Base-by-base conservation (phyloP, 2,113 vertebrate genomes). In the Pardalotus punctatus region DNA sequence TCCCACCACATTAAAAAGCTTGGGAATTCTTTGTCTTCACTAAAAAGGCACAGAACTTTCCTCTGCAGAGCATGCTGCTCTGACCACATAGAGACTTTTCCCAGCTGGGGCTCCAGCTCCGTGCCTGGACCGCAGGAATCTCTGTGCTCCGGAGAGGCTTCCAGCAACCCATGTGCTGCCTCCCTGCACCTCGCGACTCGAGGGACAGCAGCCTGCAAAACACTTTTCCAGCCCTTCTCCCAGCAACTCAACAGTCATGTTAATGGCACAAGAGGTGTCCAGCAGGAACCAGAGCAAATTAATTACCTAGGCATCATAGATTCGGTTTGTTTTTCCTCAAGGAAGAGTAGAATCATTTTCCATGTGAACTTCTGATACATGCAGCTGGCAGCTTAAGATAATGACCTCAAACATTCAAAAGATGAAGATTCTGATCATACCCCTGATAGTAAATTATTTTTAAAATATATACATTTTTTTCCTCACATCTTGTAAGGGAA, bases 71-170 rank as follows among this genome's bases (percentile, higher is more conserved):
- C 19, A 11, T 38, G 67, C 42, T 69, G 28, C 45, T 64, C 27
- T 18, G 35, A 61, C 21, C 31, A 20, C 27, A 9, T 0, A 12
- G 72, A 9, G 6, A 38, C 42, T 6, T 54, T 17, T 14, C 27
- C 76, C 77, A 66, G 76, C 53, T 50, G 29, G 24, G n/a, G 47
- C 50, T 70, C 24, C 64, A 38, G 33, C 43, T 29, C 0, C 0
- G 13, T 38, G 14, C 5, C 51, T 24, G 38, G 47, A 42, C 35
- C 0, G 0, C 0, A 15, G 27, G 27, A 33, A 51, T 16, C 22
- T 21, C 40, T 17, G 56, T 2, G 4, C 23, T 70, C 21, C 64
- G 43, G 33, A 27, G 42, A 8, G 38, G 23, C 29, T 81, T 24
- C 36, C 66, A 45, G 15, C 1, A 5, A 28, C 66, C 31, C 51